These are phyloP conservation scores for Miniopterus natalensis DNA, from an alignment of 2,113 vertebrate species.

Conservation along the genomic window DNA sequence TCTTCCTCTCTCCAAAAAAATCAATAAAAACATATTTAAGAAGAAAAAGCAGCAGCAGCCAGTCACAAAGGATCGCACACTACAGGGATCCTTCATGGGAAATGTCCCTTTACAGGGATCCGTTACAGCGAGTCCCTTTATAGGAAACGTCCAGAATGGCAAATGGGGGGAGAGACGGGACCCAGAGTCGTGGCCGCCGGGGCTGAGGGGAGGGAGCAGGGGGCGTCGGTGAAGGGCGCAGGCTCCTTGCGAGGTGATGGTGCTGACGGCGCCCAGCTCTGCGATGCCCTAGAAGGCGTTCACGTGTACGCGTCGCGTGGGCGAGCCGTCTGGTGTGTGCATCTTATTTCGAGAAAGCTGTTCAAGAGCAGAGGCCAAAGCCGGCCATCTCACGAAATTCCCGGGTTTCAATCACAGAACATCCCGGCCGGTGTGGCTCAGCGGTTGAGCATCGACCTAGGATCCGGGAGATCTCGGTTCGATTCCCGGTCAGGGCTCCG, in stretches of 20 bases:
- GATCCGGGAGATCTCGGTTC: no score
- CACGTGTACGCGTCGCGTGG: background rate
- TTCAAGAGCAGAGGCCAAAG: background rate
- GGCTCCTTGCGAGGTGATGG: background rate
- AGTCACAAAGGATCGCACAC: background rate
- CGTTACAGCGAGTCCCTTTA: background rate
- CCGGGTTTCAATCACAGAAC: no score
- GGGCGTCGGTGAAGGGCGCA: background rate
- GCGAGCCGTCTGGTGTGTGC: background rate
- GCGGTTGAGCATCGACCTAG: no score
- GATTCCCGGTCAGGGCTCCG: no score
- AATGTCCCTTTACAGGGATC: no score
- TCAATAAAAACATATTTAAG: no score
- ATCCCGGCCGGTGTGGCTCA: no score
- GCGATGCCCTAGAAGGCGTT: background rate
- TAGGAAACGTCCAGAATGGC: background rate
- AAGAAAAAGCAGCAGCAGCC: background rate
- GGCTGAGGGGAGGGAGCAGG: no score
- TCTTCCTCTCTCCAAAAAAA: no score
- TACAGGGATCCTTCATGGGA: no score
- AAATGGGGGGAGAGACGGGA: background rate
- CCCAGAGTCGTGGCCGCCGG: background rate
- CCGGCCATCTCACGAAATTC: background rate
- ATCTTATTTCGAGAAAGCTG: conserved; percentile 19
- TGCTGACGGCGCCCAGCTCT: background rate